These are phyloP conservation scores for Gopherus evgoodei DNA, from an alignment of 2,113 vertebrate species.

Conservation along the genomic window DNA sequence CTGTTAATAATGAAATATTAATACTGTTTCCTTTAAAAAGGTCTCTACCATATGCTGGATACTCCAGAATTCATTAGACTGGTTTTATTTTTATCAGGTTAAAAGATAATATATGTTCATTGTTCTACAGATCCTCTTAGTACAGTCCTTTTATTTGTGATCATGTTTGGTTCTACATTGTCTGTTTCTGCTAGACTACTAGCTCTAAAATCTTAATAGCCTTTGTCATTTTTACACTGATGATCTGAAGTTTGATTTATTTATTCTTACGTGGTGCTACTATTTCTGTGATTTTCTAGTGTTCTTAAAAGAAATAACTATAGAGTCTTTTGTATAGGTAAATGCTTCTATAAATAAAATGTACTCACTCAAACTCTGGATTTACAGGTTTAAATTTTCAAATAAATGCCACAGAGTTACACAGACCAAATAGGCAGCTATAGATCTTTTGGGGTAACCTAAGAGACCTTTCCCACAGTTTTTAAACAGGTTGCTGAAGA, in stretches of 20 bases:
- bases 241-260: neutral
- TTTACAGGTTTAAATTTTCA: neutral
- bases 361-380: neutral
- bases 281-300: neutral
- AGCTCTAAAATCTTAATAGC: neutral
- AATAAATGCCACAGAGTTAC: neutral
- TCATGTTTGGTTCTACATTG: neutral
- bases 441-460: neutral
- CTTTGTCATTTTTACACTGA: neutral
- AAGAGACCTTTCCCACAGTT: neutral
- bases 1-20: constrained; percentile 12
- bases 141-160: neutral
- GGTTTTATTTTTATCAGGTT: neutral
- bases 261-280: neutral
- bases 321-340: neutral
- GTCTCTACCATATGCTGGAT: neutral
- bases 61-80: constrained; percentile 8
- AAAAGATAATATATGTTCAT: neutral
- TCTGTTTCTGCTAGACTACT: neutral
- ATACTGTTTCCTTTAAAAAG: neutral
- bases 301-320: neutral
- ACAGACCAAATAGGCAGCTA: neutral
- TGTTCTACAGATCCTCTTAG: neutral
- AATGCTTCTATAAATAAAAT: neutral
- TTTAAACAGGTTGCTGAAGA: neutral